phyloP scores from a whole-genome alignment of 2,113 vertebrate genomes.

The Capra hircus region DNA sequence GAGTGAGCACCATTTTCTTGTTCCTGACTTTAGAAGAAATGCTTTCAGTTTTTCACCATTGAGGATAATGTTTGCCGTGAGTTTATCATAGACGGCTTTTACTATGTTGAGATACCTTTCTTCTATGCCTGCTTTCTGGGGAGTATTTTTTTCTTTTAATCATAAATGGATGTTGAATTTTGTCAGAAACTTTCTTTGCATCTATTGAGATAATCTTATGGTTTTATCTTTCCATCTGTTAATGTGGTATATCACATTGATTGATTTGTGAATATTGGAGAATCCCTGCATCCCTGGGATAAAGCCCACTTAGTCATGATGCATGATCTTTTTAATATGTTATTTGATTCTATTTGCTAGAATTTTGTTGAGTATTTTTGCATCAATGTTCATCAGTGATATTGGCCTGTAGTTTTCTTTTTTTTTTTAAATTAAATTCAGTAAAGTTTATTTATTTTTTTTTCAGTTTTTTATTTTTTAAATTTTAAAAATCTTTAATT shows the following conservation, averaged over 20 bases:
- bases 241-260: not conserved
- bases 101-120: not conserved
- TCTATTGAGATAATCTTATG: not conserved
- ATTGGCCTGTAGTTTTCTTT: not conserved
- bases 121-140: not conserved
- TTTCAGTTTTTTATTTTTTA: no score
- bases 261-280: not conserved
- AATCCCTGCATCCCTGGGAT: not conserved
- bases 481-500: no score
- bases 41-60: not conserved
- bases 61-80: not conserved
- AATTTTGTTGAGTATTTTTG: not conserved
- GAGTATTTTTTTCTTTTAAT: rapidly evolving
- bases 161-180: not conserved
- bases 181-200: not conserved
- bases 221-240: not conserved
- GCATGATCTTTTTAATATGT: not conserved
- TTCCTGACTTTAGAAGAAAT: not conserved
- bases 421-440: no score
- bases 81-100: not conserved
- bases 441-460: no score
- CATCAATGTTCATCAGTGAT: not conserved
- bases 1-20: not conserved
- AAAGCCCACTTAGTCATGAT: not conserved
- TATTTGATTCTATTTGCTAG: not conserved